Evolutionary conservation across 2,113 vertebrate species (phyloP).

Genomic region (Callipepla californica): DNA sequence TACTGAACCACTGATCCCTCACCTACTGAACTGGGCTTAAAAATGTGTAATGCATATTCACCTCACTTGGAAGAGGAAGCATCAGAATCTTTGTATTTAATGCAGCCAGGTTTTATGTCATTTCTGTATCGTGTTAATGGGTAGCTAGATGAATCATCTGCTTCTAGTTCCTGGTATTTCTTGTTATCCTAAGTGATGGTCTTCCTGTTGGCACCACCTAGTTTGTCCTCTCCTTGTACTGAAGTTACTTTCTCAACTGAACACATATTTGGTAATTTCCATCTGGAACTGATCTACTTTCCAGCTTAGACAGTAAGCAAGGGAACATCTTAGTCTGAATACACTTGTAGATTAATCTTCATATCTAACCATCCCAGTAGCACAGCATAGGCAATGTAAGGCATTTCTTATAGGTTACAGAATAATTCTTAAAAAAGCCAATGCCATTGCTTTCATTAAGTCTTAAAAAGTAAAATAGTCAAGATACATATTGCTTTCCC

Average conservation of each 20-base stretch:
- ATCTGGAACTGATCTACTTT: neutral
- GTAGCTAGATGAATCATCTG: neutral
- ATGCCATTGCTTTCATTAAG: neutral
- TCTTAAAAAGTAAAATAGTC: neutral
- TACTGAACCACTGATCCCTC: neutral
- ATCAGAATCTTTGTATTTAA: neutral
- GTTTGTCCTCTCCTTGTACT: neutral
- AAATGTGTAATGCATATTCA: neutral
- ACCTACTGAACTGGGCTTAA: neutral
- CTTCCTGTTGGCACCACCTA: neutral
- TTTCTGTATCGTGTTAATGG: neutral
- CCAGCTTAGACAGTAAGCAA: constrained; percentile 6
- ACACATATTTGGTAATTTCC: neutral
- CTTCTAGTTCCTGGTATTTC: neutral
- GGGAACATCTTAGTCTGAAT: constrained; percentile 34
- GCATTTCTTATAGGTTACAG: neutral
- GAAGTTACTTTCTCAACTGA: neutral
- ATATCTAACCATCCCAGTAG: neutral
- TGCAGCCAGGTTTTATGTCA: neutral
- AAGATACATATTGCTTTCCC: neutral
- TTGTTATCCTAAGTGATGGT: neutral
- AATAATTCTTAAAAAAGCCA: neutral
- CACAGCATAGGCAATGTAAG: neutral
- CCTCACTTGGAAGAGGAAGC: neutral
- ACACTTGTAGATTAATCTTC: neutral